Evolutionary conservation across 2,797 vertebrate genomes (phyloP), one percentile per base, ranked within the genome.

Genomic region (Peromyscus nudipes): DNA sequence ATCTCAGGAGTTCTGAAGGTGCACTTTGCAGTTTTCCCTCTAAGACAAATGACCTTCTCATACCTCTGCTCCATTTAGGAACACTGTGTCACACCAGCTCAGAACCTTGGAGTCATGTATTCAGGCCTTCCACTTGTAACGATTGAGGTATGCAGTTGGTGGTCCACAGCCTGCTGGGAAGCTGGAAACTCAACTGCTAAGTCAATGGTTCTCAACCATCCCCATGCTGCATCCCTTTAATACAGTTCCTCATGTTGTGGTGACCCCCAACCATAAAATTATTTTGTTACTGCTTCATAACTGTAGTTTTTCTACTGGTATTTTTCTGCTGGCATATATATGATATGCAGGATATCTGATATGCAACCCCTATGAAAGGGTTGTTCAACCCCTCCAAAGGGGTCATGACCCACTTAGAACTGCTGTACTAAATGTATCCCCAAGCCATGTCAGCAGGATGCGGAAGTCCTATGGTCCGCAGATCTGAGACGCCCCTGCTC

Each of bases 391-490:
- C n/a, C n/a, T n/a, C 69, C 69, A 73, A 73, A 73, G 69, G 34
- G n/a, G n/a, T 73, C 21, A 9, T 73, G n/a, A 71, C 69, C n/a
- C 69, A 73, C 69, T 73, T 19, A 40, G 19, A 23, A 21, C 19
- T 71, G 8, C 1, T 40, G n/a, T 5, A 21, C n/a, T 40, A 29
- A 14, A 3, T 1, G n/a, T 4, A 21, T 40, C 21, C 37, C 1
- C 3, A 7, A 37, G 5, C 14, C 1, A 17, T 0, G 10, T 14
- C 80, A 46, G 25, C 67, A 43, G 46, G 57, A 64, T 23, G 4
- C 46, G 29, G 23, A 49, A 19, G 49, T 16, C 14, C 34, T 2
- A 0, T 1, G 23, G 31, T 13, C 46, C 10, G 6, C 4, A 7
- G 81, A 77, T 0, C 1, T 0, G 31, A 69, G 27, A 37, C 5